Evolutionary conservation across 2,113 vertebrate genomes (phyloP).

Genomic region (Catharus fuscescens): DNA sequence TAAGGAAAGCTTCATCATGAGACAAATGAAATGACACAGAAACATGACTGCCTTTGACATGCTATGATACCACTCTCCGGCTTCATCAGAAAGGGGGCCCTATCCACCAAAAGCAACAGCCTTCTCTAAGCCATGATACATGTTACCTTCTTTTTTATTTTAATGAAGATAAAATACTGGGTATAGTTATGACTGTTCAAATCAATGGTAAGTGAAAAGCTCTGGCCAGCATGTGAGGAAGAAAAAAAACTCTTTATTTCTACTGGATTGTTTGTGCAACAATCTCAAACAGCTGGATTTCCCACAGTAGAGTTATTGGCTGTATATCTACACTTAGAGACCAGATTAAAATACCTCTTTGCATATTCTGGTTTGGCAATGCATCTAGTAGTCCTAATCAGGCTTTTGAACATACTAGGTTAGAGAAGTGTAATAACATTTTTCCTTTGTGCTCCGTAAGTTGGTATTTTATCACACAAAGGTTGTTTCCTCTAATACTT

Average conservation of each 20-base stretch:
- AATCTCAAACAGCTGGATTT: constrained; percentile 15
- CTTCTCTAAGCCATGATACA: not conserved
- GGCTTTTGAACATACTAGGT: not conserved
- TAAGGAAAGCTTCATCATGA: not conserved
- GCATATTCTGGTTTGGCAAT: not conserved
- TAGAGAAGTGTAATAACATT: not conserved
- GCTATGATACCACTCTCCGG: not conserved
- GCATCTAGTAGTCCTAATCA: not conserved
- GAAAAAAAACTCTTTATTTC: not conserved
- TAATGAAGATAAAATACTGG: not conserved
- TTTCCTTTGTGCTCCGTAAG: not conserved
- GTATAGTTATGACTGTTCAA: not conserved
- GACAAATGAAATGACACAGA: not conserved
- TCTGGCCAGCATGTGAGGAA: not conserved
- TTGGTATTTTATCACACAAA: not conserved
- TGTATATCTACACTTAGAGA: not conserved
- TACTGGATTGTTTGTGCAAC: not conserved
- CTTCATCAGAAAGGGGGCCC: not conserved
- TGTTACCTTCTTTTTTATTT: not conserved
- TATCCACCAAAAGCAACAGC: not conserved
- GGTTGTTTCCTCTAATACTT: not conserved
- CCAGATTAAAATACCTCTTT: not conserved
- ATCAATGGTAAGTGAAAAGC: constrained; percentile 23
- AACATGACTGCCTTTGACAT: not conserved
- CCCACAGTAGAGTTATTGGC: not conserved